A percentile compares a stretch with the other conserved stretches of the same genome.
Conservation (phyloP, 1,140 invertebrate species). For the Drosophila arawakana region DNA sequence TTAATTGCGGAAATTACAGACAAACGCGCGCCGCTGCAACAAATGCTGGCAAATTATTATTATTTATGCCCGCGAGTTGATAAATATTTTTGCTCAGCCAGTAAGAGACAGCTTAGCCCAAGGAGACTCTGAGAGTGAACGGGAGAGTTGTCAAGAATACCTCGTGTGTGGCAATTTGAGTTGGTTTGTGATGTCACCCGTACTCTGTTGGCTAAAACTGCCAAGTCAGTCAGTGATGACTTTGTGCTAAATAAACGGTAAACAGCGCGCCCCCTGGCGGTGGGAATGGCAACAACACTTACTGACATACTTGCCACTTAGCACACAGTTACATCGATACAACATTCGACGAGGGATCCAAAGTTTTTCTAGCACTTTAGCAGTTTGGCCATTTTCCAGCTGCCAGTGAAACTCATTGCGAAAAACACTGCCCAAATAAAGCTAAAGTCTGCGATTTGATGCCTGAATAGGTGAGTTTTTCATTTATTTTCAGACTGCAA, state of each 20-base stretch:
- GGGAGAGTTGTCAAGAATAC: conserved; percentile 53
- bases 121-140: neutral
- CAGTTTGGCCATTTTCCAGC: conserved; percentile 45
- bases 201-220: conserved; percentile 27
- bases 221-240: conserved; percentile 47
- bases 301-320: conserved; percentile 45
- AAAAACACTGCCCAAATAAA: neutral
- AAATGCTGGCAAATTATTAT: conserved; percentile 79
- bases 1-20: conserved; percentile 84
- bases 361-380: conserved; percentile 38
- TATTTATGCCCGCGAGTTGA: conserved; percentile 82
- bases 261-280: conserved; percentile 30
- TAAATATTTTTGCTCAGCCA: conserved; percentile 58
- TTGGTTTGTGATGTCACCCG: conserved; percentile 53
- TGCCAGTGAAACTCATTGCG: neutral
- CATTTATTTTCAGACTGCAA: conserved; percentile 44
- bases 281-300: neutral
- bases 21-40: conserved; percentile 69
- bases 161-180: conserved; percentile 77
- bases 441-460: conserved; percentile 36
- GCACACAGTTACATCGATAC: conserved; percentile 17
- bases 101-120: neutral
- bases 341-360: neutral
- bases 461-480: conserved; percentile 14
- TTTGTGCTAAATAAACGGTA: conserved; percentile 42